Evolutionary conservation across 1,140 invertebrate genomes (phyloP).

Genomic region (Drosophila triauraria): DNA sequence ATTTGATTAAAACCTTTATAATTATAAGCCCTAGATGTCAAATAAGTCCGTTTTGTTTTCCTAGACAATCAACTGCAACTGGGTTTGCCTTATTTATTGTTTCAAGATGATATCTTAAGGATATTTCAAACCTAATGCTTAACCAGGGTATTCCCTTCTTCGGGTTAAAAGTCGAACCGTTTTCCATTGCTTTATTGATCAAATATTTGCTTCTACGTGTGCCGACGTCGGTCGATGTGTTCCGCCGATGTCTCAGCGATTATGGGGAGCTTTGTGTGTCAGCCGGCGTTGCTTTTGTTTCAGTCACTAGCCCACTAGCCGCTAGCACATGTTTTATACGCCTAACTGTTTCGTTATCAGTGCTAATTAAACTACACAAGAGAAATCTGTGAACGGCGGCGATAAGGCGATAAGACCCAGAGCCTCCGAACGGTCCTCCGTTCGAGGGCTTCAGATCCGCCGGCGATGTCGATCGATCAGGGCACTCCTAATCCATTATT

Average conservation of each 20-base stretch:
- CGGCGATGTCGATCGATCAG: constrained; percentile 45
- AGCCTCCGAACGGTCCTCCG: background rate
- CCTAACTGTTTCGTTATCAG: constrained; percentile 56
- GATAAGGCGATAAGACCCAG: constrained; percentile 32
- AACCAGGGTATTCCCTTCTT: constrained; percentile 1
- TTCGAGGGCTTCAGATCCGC: background rate
- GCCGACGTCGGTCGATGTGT: constrained; percentile 40
- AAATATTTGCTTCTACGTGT: constrained; percentile 65
- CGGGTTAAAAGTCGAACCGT: constrained; percentile 1
- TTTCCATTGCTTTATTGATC: constrained; percentile 65
- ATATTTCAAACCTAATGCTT: background rate
- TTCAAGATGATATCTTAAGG: background rate
- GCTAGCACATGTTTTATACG: constrained; percentile 39
- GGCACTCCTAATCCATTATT: constrained; percentile 36
- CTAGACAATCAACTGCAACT: background rate
- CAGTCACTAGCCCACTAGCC: constrained; percentile 12
- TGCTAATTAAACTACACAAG: constrained; percentile 54
- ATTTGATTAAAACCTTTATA: too few species aligned
- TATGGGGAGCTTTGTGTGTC: constrained; percentile 42
- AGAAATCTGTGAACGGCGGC: constrained; percentile 62
- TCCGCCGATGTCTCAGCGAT: constrained; percentile 17
- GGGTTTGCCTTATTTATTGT: background rate
- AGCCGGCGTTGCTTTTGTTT: constrained; percentile 31
- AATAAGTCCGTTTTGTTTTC: too few species aligned
- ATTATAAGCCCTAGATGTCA: too few species aligned